Evolutionary conservation across 2,113 vertebrate species (phyloP), one percentile per base, ranked within the genome.

Genomic region (Limanda limanda): DNA sequence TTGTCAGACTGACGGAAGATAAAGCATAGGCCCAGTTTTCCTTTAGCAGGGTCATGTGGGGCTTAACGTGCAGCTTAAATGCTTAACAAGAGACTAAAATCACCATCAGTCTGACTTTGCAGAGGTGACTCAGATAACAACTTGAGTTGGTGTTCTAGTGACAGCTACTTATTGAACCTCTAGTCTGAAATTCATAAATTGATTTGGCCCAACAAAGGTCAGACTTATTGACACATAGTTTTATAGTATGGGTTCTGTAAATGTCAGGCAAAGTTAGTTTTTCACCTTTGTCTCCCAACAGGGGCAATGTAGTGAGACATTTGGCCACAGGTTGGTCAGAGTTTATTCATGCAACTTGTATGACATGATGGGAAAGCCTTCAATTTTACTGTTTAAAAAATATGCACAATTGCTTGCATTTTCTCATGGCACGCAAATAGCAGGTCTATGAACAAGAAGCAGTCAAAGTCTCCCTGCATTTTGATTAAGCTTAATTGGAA

Each of bases 401-500:
- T 31, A 7, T 7, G 31, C 1, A 31, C 31, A 31, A 6, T 7
- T 31, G 31, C 6, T 31, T 31, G 31, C 31, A 31, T 31, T 31
- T 31, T 31, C 1, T 31, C 7, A 12, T 35, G 66, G 57, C 42
- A 55, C 64, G 66, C 47, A 40, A 73, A 64, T 51, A 23, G 52
- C 20, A 56, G 56, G 17, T 5, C 37, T 10, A 51, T 67, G 17
- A 70, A 71, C 51, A 61, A 63, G 65, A 47, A 25, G 13, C 51
- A 73, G 52, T 56, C 37, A 45, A 59, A 79, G 67, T 71, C 52
- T 59, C n/a, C 15, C 42, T 21, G 35, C 59, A n/a, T 59, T 48
- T 76, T 64, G 31, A 69, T 70, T 76, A n/a, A 27, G 56, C 27
- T 65, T 75, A 84, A 72, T 55, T 82, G 40, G 79, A 77, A 71